Percentiles rank a stretch among this genome's conserved stretches.
These are phyloP conservation scores for Drosophila bunnanda DNA, from an alignment of 2,888 invertebrate species.

Conservation along the genomic window DNA sequence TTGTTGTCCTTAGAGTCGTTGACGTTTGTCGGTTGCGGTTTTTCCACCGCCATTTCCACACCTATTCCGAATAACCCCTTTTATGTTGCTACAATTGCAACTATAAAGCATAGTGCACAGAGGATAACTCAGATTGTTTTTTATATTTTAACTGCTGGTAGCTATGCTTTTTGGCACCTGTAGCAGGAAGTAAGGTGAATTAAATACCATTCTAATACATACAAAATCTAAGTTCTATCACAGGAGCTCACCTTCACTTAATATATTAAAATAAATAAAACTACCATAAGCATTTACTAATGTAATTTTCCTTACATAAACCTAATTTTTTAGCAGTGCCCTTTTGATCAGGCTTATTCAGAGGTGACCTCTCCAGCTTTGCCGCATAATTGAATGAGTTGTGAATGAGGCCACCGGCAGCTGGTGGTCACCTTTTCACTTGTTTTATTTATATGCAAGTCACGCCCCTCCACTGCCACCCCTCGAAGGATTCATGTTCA, in stretches of 20 bases:
- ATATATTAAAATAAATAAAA: too few species aligned
- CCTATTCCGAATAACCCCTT: slow-evolving; percentile 22
- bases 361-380: slow-evolving; percentile 20
- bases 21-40: slow-evolving; percentile 57
- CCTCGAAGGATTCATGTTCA: slow-evolving; percentile 11
- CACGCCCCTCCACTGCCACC: background rate
- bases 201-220: too few species aligned
- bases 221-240: too few species aligned
- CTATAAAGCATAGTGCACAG: slow-evolving; percentile 2
- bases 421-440: slow-evolving; percentile 15
- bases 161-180: background rate
- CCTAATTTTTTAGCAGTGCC: background rate
- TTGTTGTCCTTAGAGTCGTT: slow-evolving; percentile 57
- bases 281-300: too few species aligned
- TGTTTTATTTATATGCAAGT: slow-evolving; percentile 39
- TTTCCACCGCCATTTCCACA: slow-evolving; percentile 25
- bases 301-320: too few species aligned
- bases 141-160: background rate
- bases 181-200: background rate
- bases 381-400: slow-evolving; percentile 39
- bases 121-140: background rate
- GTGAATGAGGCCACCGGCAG: slow-evolving; percentile 31
- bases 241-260: too few species aligned
- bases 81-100: slow-evolving; percentile 1
- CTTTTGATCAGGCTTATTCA: slow-evolving; percentile 14